Conservation (phyloP, 2,888 invertebrate genomes). For the Clivina fossor region DNA sequence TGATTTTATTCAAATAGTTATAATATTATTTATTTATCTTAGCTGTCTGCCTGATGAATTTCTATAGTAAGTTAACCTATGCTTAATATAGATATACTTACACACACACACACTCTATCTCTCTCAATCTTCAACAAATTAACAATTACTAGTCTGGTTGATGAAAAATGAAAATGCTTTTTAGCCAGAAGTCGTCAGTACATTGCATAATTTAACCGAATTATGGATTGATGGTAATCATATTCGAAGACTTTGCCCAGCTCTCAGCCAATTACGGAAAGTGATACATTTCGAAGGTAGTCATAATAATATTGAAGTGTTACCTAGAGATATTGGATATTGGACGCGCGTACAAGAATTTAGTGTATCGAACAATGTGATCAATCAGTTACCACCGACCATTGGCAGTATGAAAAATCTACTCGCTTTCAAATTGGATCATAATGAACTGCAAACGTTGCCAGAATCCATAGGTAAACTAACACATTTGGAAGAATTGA, state of each 20-base stretch:
- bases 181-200: slow-evolving; percentile 76
- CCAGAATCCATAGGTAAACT: slow-evolving; percentile 85
- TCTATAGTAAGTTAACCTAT: too few relatives aligned
- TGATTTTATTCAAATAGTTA: too few relatives aligned
- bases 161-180: too few relatives aligned
- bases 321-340: slow-evolving; percentile 81
- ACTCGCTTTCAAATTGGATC: slow-evolving; percentile 83
- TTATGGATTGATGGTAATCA: slow-evolving; percentile 80
- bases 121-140: too few relatives aligned
- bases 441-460: slow-evolving; percentile 78
- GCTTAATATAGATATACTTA: too few relatives aligned
- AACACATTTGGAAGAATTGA: slow-evolving; percentile 76
- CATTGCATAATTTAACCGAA: slow-evolving; percentile 67
- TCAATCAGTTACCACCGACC: slow-evolving; percentile 73
- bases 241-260: slow-evolving; percentile 63
- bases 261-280: slow-evolving; percentile 69
- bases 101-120: too few relatives aligned
- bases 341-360: slow-evolving; percentile 76
- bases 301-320: slow-evolving; percentile 75
- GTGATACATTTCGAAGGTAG: slow-evolving; percentile 77
- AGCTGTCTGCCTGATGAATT: too few relatives aligned
- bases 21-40: too few relatives aligned
- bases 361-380: slow-evolving; percentile 78
- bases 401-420: slow-evolving; percentile 78
- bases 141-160: too few relatives aligned